Percentiles rank a stretch among this genome's conserved stretches.
Conservation (phyloP, 1,140 invertebrate species). For the Tetraneura akinire region DNA sequence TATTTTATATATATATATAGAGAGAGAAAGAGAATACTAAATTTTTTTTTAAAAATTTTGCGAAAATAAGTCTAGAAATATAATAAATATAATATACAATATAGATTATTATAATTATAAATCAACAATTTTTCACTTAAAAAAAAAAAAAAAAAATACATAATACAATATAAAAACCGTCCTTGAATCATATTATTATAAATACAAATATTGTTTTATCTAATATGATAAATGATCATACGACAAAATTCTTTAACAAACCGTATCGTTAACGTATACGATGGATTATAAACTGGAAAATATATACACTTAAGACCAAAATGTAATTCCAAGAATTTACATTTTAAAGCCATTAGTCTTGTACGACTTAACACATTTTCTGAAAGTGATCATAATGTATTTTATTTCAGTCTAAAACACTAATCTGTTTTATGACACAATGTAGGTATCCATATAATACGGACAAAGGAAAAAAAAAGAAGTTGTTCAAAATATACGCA, state of each 20-base stretch:
- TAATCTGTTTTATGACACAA: not conserved
- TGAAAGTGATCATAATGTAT: not conserved
- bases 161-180: not conserved
- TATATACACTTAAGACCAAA: slow-evolving; percentile 3
- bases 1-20: too few species aligned
- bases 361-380: slow-evolving; percentile 8
- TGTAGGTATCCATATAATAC: not conserved
- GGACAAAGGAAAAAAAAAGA: not conserved
- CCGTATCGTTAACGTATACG: not conserved
- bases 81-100: too few species aligned
- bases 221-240: not conserved
- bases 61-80: too few species aligned
- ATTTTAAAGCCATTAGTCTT: slow-evolving; percentile 22
- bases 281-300: not conserved
- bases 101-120: too few species aligned
- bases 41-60: too few species aligned
- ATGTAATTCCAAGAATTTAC: slow-evolving; percentile 19
- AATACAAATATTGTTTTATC: not conserved
- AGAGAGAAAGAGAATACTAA: too few species aligned
- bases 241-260: not conserved
- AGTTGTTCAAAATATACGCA: not conserved
- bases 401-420: not conserved
- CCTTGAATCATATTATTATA: not conserved
- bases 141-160: not conserved
- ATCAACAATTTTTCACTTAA: too few species aligned